Conservation (phyloP, 2,113 vertebrate species). For the Noturus placidus region DNA sequence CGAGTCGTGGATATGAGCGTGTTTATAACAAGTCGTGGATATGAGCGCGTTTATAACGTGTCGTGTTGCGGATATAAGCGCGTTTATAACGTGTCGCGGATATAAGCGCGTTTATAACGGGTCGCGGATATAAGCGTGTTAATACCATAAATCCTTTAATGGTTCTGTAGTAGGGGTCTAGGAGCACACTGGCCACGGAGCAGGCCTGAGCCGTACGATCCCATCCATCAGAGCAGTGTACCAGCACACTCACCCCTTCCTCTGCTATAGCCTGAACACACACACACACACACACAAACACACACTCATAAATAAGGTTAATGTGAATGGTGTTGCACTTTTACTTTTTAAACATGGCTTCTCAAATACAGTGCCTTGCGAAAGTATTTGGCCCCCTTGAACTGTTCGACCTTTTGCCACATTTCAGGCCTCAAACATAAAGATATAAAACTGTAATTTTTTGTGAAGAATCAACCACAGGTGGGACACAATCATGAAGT, state of each 20-base stretch:
- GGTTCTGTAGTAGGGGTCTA: slow-evolving; percentile 92
- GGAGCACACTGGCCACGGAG: slow-evolving; percentile 87
- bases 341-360: background rate
- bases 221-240: slow-evolving; percentile 98
- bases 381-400: no score
- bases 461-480: no score
- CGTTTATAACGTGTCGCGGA: background rate
- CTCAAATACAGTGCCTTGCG: no score
- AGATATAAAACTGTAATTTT: no score
- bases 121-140: no score
- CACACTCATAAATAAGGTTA: background rate
- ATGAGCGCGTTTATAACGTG: background rate
- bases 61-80: background rate
- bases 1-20: background rate
- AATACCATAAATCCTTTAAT: slow-evolving; percentile 91
- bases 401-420: no score
- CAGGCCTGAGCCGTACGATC: slow-evolving; percentile 95
- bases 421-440: no score
- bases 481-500: no score
- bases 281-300: slow-evolving; percentile 41
- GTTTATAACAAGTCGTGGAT: background rate
- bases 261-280: slow-evolving; percentile 84
- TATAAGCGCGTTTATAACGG: background rate
- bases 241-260: slow-evolving; percentile 91
- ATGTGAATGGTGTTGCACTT: background rate